These are phyloP conservation scores for Tor tambroides DNA, from an alignment of 2,113 vertebrate species.

Conservation along the genomic window DNA sequence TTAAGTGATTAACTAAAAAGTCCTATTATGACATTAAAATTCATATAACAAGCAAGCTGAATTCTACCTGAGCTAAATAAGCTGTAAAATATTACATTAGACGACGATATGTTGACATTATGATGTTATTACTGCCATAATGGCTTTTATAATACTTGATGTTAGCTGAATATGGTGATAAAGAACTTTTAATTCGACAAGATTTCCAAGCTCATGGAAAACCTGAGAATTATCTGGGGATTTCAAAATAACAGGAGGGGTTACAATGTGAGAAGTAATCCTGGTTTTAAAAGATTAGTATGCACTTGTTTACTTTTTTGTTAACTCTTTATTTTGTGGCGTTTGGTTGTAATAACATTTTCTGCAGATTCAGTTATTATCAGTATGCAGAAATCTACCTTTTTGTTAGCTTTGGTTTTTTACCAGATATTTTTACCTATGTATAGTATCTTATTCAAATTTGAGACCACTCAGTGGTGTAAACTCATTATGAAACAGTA, in stretches of 20 bases:
- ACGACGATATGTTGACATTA: background rate
- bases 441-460: background rate
- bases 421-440: background rate
- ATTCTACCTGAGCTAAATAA: background rate
- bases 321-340: background rate
- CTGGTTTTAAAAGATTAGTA: slow-evolving; percentile 30
- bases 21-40: background rate
- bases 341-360: background rate
- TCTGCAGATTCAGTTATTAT: background rate
- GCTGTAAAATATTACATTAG: background rate
- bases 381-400: background rate
- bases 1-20: background rate
- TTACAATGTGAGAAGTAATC: slow-evolving; percentile 7
- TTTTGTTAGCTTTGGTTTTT: background rate
- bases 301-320: background rate
- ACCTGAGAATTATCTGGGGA: background rate
- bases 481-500: background rate
- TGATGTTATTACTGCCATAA: background rate
- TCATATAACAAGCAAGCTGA: background rate
- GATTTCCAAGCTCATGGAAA: background rate
- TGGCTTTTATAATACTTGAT: background rate
- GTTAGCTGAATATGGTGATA: background rate
- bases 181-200: background rate
- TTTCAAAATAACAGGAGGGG: background rate
- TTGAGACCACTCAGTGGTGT: background rate